Conservation (phyloP, 2,888 invertebrate genomes). For the Chelonus formosanus region DNA sequence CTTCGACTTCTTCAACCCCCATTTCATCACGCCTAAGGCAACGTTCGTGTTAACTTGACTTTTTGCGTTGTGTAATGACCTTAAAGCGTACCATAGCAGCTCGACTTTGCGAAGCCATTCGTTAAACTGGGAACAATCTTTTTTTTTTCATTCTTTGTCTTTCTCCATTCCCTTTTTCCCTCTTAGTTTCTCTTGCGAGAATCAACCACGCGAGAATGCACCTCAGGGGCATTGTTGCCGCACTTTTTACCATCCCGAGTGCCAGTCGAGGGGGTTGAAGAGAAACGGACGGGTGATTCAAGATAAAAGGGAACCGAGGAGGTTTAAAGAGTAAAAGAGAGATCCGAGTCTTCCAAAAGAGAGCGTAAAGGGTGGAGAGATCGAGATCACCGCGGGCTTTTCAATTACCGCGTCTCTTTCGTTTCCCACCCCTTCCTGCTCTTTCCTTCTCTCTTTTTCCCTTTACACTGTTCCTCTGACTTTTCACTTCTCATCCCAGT, state of each 20-base stretch:
- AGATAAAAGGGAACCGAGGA: conserved; percentile 32
- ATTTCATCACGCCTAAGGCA: conserved; percentile 38
- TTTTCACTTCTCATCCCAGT: conserved; percentile 18
- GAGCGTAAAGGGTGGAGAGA: conserved; percentile 43
- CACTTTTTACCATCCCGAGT: conserved; percentile 38
- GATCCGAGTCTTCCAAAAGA: conserved; percentile 22
- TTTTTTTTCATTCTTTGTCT: conserved; percentile 12
- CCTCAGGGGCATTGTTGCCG: conserved; percentile 52
- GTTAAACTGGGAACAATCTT: conserved; percentile 43
- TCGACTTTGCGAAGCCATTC: conserved; percentile 54
- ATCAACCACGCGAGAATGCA: conserved; percentile 52
- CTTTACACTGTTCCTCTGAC: conserved; percentile 19
- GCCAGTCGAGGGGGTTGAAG: conserved; percentile 12
- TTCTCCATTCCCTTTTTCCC: conserved; percentile 7
- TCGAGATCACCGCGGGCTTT: conserved; percentile 53
- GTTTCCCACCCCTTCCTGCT: conserved; percentile 28
- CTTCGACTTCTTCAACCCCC: conserved; percentile 36
- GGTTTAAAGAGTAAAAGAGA: conserved; percentile 14
- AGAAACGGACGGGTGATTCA: conserved; percentile 21
- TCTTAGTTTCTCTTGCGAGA: conserved; percentile 32
- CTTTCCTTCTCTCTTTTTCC: conserved; percentile 33
- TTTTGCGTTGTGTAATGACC: conserved; percentile 55
- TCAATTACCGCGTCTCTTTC: conserved; percentile 51
- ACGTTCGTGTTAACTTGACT: conserved; percentile 51
- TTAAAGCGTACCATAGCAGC: conserved; percentile 46